Percentiles rank a stretch among this genome's conserved stretches.
These are phyloP conservation scores for Gorilla gorilla DNA, from an alignment of 2,113 vertebrate species.

Conservation along the genomic window DNA sequence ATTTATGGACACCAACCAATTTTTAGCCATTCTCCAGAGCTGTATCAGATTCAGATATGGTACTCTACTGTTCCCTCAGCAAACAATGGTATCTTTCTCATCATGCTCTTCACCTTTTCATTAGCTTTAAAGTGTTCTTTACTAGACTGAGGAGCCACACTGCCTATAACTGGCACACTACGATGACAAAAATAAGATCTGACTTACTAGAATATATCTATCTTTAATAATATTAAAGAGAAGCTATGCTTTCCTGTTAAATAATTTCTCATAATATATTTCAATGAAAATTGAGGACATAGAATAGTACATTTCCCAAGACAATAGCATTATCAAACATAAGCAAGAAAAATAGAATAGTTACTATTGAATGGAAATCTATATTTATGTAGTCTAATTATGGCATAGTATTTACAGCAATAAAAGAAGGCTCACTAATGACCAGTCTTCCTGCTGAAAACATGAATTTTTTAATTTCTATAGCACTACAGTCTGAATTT, in stretches of 20 bases:
- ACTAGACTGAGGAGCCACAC: neutral
- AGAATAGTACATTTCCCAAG: neutral
- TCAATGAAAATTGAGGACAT: neutral
- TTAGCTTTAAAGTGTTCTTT: neutral
- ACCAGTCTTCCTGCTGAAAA: constrained; percentile 1
- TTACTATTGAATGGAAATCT: neutral
- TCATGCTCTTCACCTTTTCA: neutral
- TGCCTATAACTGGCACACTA: neutral
- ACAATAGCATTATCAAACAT: constrained; percentile 11
- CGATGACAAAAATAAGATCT: neutral
- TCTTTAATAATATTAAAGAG: neutral
- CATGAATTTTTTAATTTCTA: neutral
- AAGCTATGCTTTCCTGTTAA: neutral
- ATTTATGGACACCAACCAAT: neutral
- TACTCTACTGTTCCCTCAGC: neutral
- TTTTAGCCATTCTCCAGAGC: neutral
- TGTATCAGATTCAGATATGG: neutral
- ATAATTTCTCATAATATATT: neutral
- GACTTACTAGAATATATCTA: neutral
- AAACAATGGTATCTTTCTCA: neutral
- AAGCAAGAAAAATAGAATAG: neutral
- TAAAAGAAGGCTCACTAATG: neutral
- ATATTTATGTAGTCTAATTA: neutral
- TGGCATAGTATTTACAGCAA: neutral
- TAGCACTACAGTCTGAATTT: neutral